Base-by-base conservation (phyloP, 2,888 invertebrate genomes). In the Myathropa florea region DNA sequence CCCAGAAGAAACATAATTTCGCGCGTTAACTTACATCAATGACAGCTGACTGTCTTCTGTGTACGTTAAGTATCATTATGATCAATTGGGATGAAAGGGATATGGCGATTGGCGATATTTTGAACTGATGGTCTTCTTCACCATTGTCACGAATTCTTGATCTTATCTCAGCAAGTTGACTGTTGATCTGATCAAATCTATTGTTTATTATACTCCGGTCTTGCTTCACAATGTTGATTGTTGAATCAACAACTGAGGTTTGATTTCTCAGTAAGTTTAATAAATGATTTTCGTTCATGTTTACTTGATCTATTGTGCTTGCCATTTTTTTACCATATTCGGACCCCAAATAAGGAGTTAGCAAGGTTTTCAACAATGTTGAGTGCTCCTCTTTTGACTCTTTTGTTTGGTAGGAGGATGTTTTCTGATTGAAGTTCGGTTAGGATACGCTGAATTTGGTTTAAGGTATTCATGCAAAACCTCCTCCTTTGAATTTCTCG, bases 311-410 rank as follows among this genome's bases (percentile, higher is more conserved):
- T n/a, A n/a, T n/a, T n/a, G n/a, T n/a, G n/a, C n/a, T n/a, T n/a
- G n/a, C n/a, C n/a, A n/a, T n/a, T n/a, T n/a, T n/a, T n/a, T n/a
- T n/a, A n/a, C n/a, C n/a, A n/a, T n/a, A n/a, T n/a, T n/a, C n/a
- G n/a, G n/a, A n/a, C n/a, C n/a, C n/a, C n/a, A n/a, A n/a, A n/a
- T n/a, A n/a, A 65, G 55, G 76, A 70, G 46, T 55, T 77, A 18
- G 80, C 82, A 28, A 87, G 53, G 28, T 68, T 88, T 60, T 72
- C 85, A 12, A 83, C 59, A 36, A 79, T 65, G n/a, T 77, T 71
- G 18, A 70, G 33, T 12, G 83, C 67, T 57, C 70, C 71, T 63
- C 63, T 71, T 10, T 59, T 72, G 21, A 28, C 4, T 55, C 70
- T 46, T 14, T 57, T 60, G 3, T 7, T n/a, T 26, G 59, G 33